Conservation (phyloP, 2,888 invertebrate genomes). For the Acrobasis consociella region DNA sequence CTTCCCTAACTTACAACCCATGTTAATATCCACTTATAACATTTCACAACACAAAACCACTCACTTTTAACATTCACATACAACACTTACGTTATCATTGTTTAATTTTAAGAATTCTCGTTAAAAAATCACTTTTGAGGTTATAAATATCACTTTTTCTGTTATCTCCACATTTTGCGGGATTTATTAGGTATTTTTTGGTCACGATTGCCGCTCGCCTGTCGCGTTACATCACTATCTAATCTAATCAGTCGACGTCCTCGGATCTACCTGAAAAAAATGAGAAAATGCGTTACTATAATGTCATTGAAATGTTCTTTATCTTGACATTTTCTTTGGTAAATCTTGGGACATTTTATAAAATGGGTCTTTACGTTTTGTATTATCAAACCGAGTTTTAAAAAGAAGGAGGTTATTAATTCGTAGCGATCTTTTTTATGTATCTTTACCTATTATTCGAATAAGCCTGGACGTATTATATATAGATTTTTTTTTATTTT, state of each 20-base stretch:
- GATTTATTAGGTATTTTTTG: neutral
- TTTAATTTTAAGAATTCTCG: neutral
- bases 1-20: conserved; percentile 92
- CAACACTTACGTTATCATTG: conserved; percentile 7
- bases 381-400: too few species aligned
- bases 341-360: neutral
- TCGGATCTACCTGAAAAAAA: conserved; percentile 47
- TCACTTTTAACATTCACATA: neutral
- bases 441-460: too few species aligned
- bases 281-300: conserved; percentile 38
- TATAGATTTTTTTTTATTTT: too few species aligned
- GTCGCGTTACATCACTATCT: conserved; percentile 40
- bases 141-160: neutral
- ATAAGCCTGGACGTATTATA: too few species aligned
- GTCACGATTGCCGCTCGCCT: conserved; percentile 7
- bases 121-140: conserved; percentile 1
- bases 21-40: conserved; percentile 47
- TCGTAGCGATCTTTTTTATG: too few species aligned
- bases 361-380: neutral
- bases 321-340: neutral
- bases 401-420: too few species aligned
- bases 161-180: conserved; percentile 17
- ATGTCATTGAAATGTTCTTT: conserved; percentile 27
- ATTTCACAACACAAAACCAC: conserved; percentile 10
- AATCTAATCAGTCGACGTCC: conserved; percentile 43